Base-by-base conservation (phyloP, 2,113 vertebrate genomes). In the Pygoscelis adeliae region DNA sequence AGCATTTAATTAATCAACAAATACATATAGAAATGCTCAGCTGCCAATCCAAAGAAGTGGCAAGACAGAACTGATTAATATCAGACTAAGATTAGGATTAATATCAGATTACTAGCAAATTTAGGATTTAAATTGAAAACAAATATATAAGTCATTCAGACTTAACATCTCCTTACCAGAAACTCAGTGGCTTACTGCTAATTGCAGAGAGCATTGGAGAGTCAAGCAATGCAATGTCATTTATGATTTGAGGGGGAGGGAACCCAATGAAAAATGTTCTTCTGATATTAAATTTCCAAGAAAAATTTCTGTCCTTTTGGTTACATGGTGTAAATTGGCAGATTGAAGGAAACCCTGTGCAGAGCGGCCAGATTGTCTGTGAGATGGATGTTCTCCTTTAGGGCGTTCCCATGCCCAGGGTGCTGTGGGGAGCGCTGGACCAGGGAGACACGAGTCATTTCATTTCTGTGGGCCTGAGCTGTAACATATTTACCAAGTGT, bases 401-500 rank as follows among this genome's bases (percentile, higher is more conserved):
- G 34, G 34, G 17, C 9, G 25, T 47, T 83, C 9, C 21, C 3
- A 1, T 17, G 32, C 25, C 6, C 8, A 12, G 5, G 22, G 2
- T 65, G 16, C 20, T 1, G 0, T 5, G 19, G 17, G 36, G 42
- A 88, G 25, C 2, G 2, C 2, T 38, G 46, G 26, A 72, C 15
- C 19, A 53, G 13, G 2, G 23, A 27, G 9, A 10, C 2, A 1
- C 0, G 2, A 56, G 5, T 17, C 1, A 13, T 14, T 46, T 38
- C 5, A 25, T 16, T 50, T 52, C 40, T 16, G 7, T 44, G 15
- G 9, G 42, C 38, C n/a, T 50, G 19, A 79, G 20, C 9, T 46
- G 13, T 23, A n/a, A 25, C 4, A 25, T 0, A 0, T 10, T 22
- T 16, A 20, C 19, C 14, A 36, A 46, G 8, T 2, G 19, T 3